A percentile compares a stretch with the other conserved stretches of the same genome.
Evolutionary conservation across 2,113 vertebrate species (phyloP).

Genomic region (Hypomesus transpacificus): DNA sequence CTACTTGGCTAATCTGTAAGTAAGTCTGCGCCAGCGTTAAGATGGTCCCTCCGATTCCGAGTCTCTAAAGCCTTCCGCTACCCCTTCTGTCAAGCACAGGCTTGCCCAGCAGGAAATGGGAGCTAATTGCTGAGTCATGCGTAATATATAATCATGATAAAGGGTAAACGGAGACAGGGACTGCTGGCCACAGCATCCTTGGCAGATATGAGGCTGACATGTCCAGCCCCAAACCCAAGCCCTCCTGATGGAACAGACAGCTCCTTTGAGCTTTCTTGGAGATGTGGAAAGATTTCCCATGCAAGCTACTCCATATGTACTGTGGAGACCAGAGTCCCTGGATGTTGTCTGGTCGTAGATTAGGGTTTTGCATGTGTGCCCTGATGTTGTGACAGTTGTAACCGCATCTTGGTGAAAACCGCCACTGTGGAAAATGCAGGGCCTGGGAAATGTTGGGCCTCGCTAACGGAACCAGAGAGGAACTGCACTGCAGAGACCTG

Average conservation of each 20-base stretch:
- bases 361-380: conserved; percentile 15
- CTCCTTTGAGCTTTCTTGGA: conserved; percentile 39
- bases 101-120: conserved; percentile 5
- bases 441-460: conserved; percentile 60
- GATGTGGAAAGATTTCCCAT: conserved; percentile 40
- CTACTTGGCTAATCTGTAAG: conserved; percentile 11
- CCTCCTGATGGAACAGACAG: conserved; percentile 35
- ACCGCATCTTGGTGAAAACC: conserved; percentile 54
- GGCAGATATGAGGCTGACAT: conserved; percentile 15
- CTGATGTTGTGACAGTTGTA: conserved; percentile 54
- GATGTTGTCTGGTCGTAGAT: conserved; percentile 21
- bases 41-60: background rate
- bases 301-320: conserved; percentile 17
- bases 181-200: conserved; percentile 22
- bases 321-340: conserved; percentile 25
- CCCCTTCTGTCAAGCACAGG: background rate
- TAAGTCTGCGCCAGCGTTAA: conserved; percentile 5
- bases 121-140: background rate
- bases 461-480: conserved; percentile 37
- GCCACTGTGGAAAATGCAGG: conserved; percentile 44
- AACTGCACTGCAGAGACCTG: conserved; percentile 23
- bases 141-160: conserved; percentile 8
- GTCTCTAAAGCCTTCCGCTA: background rate
- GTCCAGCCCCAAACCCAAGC: conserved; percentile 16
- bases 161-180: conserved; percentile 15